These are phyloP conservation scores for Centrocercus urophasianus DNA, from an alignment of 2,113 vertebrate species.

Conservation along the genomic window DNA sequence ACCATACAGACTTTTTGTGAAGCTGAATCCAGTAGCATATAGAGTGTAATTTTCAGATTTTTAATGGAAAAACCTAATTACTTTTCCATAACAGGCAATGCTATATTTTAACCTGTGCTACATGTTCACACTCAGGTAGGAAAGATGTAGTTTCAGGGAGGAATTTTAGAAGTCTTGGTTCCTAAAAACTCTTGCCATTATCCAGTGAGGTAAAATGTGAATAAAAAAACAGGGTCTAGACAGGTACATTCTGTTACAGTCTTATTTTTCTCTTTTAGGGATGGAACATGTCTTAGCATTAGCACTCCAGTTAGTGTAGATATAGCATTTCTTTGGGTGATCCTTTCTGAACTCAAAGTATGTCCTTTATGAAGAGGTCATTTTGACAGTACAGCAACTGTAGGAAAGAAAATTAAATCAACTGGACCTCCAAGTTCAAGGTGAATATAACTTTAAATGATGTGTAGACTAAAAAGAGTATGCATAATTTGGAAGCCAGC, in stretches of 20 bases:
- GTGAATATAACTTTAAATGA: background rate
- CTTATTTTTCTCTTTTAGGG: background rate
- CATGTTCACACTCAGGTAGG: background rate
- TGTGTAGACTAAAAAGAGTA: background rate
- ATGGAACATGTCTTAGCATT: background rate
- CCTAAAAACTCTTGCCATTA: background rate
- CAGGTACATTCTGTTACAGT: background rate
- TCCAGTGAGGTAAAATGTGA: background rate
- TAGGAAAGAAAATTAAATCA: background rate
- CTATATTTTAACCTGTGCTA: background rate
- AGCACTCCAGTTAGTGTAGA: background rate
- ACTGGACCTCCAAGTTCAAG: background rate
- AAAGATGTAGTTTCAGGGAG: background rate
- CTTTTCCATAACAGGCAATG: rapidly evolving
- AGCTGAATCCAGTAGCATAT: background rate
- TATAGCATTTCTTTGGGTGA: background rate
- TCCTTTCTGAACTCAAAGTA: background rate
- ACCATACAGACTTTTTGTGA: background rate
- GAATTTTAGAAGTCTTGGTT: background rate
- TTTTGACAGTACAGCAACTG: background rate
- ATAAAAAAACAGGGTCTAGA: background rate
- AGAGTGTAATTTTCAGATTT: background rate
- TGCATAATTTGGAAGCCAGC: background rate
- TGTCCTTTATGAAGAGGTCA: background rate
- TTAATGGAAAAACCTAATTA: background rate